Evolutionary conservation across 1,140 invertebrate genomes (phyloP).

Genomic region (Cyrtorhinus lividipennis): DNA sequence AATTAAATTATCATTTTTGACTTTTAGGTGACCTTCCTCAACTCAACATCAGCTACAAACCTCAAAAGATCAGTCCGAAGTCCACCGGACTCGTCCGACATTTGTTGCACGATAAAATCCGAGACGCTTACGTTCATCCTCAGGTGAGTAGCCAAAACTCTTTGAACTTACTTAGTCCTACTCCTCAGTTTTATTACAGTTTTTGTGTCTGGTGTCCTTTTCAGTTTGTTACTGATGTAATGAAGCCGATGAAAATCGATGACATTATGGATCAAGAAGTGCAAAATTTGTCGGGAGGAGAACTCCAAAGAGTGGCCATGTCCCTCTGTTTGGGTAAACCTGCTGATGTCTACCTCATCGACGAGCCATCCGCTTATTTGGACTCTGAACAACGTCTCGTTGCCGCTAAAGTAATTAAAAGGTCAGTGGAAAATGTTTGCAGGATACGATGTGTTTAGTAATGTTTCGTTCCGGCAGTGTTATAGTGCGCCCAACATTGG

Average conservation of each 20-base stretch:
- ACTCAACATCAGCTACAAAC: slow-evolving; percentile 97
- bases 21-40: slow-evolving; percentile 62
- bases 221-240: slow-evolving; percentile 95
- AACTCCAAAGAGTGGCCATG: slow-evolving; percentile 93
- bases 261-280: slow-evolving; percentile 98
- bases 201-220: slow-evolving; percentile 17
- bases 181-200: not conserved
- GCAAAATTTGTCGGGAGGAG: slow-evolving; percentile 97
- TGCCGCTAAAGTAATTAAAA: slow-evolving; percentile 97
- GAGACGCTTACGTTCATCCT: slow-evolving; percentile 93
- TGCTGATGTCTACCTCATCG: slow-evolving; percentile 97
- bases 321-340: slow-evolving; percentile 95
- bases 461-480: no score
- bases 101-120: slow-evolving; percentile 88
- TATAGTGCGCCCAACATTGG: no score
- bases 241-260: slow-evolving; percentile 97
- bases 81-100: slow-evolving; percentile 75
- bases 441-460: no score
- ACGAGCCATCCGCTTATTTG: slow-evolving; percentile 97
- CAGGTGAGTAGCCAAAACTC: slow-evolving; percentile 37
- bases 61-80: slow-evolving; percentile 98
- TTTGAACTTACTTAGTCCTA: not conserved
- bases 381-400: slow-evolving; percentile 99
- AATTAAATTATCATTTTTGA: no score
- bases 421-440: slow-evolving; percentile 36